Evolutionary conservation across 2,888 invertebrate genomes (phyloP).

Genomic region (Cerastis rubricosa): DNA sequence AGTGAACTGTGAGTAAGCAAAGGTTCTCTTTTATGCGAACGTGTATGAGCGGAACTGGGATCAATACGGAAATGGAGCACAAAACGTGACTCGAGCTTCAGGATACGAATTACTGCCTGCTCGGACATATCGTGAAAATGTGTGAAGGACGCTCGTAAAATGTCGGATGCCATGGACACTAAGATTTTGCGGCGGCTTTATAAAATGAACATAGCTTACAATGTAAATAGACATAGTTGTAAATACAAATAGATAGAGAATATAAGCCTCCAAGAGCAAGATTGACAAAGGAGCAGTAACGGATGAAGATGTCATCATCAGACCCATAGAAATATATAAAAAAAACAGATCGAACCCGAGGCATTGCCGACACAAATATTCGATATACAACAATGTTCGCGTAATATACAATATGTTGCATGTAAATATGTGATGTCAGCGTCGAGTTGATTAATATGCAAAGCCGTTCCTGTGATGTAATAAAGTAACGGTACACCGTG

Average conservation of each 20-base stretch:
- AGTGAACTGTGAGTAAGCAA: not conserved
- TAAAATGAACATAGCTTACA: not conserved
- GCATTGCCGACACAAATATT: not conserved
- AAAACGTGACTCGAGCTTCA: slow-evolving; percentile 19
- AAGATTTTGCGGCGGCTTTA: not conserved
- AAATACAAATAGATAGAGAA: too few species aligned
- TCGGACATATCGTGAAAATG: slow-evolving; percentile 5
- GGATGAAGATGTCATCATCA: not conserved
- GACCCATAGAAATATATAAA: too few species aligned
- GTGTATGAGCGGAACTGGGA: not conserved
- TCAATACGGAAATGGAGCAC: slow-evolving; percentile 29
- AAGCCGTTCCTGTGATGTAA: slow-evolving; percentile 11
- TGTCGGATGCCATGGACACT: not conserved
- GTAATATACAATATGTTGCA: not conserved
- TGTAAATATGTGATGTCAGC: not conserved
- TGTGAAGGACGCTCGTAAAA: slow-evolving; percentile 9
- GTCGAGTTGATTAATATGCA: slow-evolving; percentile 6
- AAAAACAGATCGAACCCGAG: too few species aligned
- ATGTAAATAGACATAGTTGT: too few species aligned
- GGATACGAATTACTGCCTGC: slow-evolving; percentile 15
- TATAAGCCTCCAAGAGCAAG: not conserved
- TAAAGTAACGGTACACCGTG: slow-evolving; percentile 44
- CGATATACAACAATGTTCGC: not conserved
- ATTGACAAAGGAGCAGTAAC: not conserved
- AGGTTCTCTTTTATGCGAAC: not conserved